phyloP scores from a whole-genome alignment of 35 echinoderm and acorn worm species.

The Ptychodera flava region DNA sequence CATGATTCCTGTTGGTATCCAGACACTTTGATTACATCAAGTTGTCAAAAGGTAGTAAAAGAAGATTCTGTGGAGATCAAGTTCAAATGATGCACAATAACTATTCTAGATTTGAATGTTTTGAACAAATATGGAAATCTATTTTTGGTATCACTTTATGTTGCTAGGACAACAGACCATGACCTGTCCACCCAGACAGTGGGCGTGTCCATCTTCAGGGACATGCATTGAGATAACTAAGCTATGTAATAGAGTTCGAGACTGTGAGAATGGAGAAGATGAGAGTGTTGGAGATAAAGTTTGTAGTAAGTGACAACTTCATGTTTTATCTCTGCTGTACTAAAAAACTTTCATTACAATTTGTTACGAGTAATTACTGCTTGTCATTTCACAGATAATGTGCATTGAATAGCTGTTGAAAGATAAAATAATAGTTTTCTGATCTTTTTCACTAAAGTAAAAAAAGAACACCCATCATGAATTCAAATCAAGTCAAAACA shows the following conservation, averaged over 20 bases:
- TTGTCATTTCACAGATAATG: no score
- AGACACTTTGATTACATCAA: neutral
- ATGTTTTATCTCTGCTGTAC: neutral
- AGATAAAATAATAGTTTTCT: neutral
- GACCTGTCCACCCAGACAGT: neutral
- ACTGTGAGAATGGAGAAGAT: neutral
- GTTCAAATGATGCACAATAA: no score
- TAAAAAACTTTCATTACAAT: neutral
- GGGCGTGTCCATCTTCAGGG: neutral
- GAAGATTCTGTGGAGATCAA: no score
- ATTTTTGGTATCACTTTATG: neutral
- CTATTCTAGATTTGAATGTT: no score
- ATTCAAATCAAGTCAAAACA: neutral
- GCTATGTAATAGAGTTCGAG: neutral
- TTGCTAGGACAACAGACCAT: neutral
- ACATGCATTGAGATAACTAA: neutral
- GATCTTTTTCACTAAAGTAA: neutral
- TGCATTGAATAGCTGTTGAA: neutral
- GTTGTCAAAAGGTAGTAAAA: neutral
- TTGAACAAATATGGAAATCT: neutral
- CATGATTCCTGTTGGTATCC: neutral
- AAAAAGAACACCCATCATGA: neutral
- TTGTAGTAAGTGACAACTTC: neutral
- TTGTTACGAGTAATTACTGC: no score
- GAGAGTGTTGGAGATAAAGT: neutral